Evolutionary conservation across 2,113 vertebrate species (phyloP), one percentile per base, ranked within the genome.

Genomic region (Macroglossus sobrinus): DNA sequence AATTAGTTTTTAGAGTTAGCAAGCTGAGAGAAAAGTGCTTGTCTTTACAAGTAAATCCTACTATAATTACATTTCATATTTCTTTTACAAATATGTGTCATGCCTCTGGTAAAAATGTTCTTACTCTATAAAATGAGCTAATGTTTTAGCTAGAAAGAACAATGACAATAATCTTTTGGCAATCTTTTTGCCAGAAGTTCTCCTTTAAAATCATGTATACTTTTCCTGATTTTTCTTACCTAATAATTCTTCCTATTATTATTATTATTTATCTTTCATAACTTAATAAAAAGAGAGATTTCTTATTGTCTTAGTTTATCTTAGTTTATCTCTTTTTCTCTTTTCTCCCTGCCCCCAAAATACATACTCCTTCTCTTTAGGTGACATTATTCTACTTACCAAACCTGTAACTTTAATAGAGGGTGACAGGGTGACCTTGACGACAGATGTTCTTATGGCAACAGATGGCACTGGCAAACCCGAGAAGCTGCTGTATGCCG

Each of bases 381-480:
- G 99, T 98, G 99, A 99, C 98, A 98, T 99, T 96, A 98, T 98
- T 98, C 98, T 99, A 96, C 98, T 98, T 98, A 98, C 98, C 98
- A 99, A 98, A 98, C 98, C 99, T 85, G 99, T 99, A 98, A 99
- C 97, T 97, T 99, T 99, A 99, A 98, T 97, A 98, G 99, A 99
- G 98, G 99, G 99, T 94, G 99, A 99, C 98, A 99, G 99, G 97
- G 98, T 99, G 97, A 99, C 99, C 98, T 99, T 99, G 98, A 99
- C 97, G 98, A 99, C 99, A 96, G 99, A 99, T 99, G 97, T 99
- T 98, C 99, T 99, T 98, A 98, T 99, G 99, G 99, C 99, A 97
- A 99, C 99, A 96, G 99, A 99, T 99, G 98, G 98, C 50, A 98
- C 98, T 92, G 99, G 99, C 94, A 98, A 98, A 97, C 99, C 99